A percentile compares a stretch with the other conserved stretches of the same genome.
phyloP scores from a whole-genome alignment of 2,888 invertebrate genomes.

The Nasonovia ribisnigri region DNA sequence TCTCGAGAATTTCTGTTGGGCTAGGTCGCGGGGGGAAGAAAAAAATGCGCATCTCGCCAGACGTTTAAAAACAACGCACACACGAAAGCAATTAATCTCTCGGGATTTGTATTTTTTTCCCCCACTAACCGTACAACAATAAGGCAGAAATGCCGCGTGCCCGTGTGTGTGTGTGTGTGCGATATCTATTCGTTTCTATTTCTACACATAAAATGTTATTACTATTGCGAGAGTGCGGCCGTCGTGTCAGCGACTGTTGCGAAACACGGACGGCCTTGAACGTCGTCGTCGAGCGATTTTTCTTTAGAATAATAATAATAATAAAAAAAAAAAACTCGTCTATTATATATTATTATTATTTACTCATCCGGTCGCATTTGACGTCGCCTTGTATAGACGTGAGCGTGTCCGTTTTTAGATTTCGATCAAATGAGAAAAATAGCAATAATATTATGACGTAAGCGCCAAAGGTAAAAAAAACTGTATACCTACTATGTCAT shows the following conservation, averaged over 20 bases:
- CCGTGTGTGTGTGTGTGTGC: background rate
- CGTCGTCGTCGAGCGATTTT: conserved; percentile 48
- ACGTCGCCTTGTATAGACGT: conserved; percentile 15
- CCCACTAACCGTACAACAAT: background rate
- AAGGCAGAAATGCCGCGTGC: background rate
- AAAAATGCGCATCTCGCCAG: background rate
- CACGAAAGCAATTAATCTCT: conserved; percentile 34
- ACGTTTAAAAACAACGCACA: conserved; percentile 5
- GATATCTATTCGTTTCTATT: conserved; percentile 11
- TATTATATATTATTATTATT: conserved; percentile 31
- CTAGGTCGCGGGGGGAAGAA: conserved; percentile 51
- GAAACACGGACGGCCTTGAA: conserved; percentile 57
- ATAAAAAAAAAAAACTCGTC: conserved; percentile 15
- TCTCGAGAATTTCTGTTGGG: conserved; percentile 52
- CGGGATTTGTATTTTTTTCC: conserved; percentile 9
- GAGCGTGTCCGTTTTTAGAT: background rate
- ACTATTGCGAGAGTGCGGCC: conserved; percentile 8
- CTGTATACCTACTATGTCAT: background rate
- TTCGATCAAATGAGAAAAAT: background rate
- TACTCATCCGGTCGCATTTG: conserved; percentile 40
- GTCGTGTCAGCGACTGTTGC: conserved; percentile 47
- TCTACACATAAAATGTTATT: background rate
- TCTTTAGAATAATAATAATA: conserved; percentile 20
- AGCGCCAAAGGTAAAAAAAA: background rate
- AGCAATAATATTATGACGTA: background rate